A percentile compares a stretch with the other conserved stretches of the same genome.
phyloP scores from a whole-genome alignment of 2,113 vertebrate genomes.

The cattle (Bos taurus) region DNA sequence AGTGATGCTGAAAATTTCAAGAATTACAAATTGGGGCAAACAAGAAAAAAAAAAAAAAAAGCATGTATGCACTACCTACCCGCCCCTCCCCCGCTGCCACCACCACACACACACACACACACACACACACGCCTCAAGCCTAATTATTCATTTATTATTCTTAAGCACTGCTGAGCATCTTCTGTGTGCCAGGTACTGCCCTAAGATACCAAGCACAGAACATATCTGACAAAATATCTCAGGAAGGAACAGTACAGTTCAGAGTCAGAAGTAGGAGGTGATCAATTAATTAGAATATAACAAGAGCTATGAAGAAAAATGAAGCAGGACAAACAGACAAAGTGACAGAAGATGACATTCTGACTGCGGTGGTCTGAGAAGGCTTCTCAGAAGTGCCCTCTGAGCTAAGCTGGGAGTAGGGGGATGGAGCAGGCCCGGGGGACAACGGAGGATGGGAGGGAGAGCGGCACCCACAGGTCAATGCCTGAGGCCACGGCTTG shows the following conservation, averaged over 20 bases:
- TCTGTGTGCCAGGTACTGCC: background rate
- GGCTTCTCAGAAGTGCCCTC: background rate
- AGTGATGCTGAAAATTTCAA: background rate
- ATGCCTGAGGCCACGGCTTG: background rate
- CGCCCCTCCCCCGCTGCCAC: fast-evolving
- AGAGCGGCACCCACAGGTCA: fast-evolving
- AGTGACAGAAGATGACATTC: no score
- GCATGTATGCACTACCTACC: background rate
- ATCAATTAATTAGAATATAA: background rate
- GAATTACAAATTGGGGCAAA: background rate
- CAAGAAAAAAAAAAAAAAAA: no score
- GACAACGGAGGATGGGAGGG: no score
- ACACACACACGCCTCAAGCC: background rate
- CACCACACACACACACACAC: no score
- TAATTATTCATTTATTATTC: background rate
- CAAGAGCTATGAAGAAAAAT: background rate
- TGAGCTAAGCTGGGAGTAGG: fast-evolving
- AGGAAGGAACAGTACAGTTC: background rate
- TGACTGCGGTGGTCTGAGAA: background rate
- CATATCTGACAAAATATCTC: background rate
- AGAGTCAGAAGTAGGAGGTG: background rate
- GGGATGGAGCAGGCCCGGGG: background rate
- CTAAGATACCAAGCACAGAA: background rate
- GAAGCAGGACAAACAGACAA: background rate
- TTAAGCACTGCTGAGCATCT: background rate